Percentiles rank a stretch among this genome's conserved stretches.
Evolutionary conservation across 2,797 vertebrate species (phyloP).

Genomic region (Cyprinella venusta): DNA sequence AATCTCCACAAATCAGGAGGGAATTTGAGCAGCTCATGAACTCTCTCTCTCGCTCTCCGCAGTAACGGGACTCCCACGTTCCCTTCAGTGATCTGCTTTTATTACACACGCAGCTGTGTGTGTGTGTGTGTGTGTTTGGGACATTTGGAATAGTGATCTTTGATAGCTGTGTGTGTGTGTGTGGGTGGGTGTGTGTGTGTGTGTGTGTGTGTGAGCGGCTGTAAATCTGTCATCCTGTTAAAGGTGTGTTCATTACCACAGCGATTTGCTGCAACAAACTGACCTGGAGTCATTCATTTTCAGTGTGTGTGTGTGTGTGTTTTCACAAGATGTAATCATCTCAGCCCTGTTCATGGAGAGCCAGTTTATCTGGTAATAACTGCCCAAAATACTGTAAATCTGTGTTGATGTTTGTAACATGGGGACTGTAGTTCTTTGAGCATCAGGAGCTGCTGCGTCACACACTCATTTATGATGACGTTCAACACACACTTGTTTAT

Average conservation of each 20-base stretch:
- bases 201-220: neutral
- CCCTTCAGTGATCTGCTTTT: conserved; percentile 75
- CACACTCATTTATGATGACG: too few relatives aligned
- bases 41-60: conserved; percentile 9
- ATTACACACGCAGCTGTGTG: conserved; percentile 75
- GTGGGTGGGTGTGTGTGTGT: conserved; percentile 66
- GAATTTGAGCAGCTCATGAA: conserved; percentile 61
- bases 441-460: neutral
- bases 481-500: too few relatives aligned
- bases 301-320: neutral
- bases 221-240: conserved; percentile 41
- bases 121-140: conserved; percentile 56
- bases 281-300: neutral
- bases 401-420: neutral
- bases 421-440: neutral
- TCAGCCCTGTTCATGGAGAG: too few relatives aligned
- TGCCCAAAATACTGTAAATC: neutral
- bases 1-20: conserved; percentile 65
- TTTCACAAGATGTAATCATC: too few relatives aligned
- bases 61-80: conserved; percentile 53
- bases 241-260: neutral
- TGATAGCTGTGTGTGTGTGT: neutral
- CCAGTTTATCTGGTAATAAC: neutral
- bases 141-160: neutral
- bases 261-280: conserved; percentile 6